Evolutionary conservation across 2,113 vertebrate species (phyloP).

Genomic region (Nannospalax galili): DNA sequence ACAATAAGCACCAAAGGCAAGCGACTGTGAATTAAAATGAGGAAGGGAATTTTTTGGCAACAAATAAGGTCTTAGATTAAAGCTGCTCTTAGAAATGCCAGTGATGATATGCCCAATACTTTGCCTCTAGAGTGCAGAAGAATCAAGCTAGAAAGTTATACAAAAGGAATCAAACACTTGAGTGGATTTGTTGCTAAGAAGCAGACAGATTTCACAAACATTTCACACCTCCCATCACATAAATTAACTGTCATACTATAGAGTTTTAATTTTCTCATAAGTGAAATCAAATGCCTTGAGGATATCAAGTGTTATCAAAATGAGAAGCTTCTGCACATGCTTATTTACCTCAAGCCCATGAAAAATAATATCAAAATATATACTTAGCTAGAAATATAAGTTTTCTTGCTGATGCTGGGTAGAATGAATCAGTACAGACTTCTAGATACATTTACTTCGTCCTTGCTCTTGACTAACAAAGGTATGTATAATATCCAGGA

Average conservation of each 20-base stretch:
- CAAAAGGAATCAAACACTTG: neutral
- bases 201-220: neutral
- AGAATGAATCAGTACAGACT: neutral
- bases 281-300: neutral
- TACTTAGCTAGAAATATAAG: neutral
- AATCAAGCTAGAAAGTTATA: neutral
- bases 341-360: neutral
- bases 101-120: neutral
- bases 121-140: neutral
- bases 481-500: neutral
- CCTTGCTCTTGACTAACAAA: neutral
- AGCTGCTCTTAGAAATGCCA: neutral
- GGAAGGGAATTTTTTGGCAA: neutral
- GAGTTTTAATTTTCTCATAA: slow-evolving; percentile 3
- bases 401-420: neutral
- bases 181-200: neutral
- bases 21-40: slow-evolving; percentile 46
- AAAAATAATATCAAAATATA: too few relatives aligned
- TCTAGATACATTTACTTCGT: neutral
- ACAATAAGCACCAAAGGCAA: neutral
- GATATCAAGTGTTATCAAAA: neutral
- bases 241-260: neutral
- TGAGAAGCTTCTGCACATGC: neutral
- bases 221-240: neutral
- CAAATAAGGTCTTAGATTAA: slow-evolving; percentile 16